phyloP scores from a whole-genome alignment of 1,140 invertebrate genomes.

The Diorhabda sublineata region DNA sequence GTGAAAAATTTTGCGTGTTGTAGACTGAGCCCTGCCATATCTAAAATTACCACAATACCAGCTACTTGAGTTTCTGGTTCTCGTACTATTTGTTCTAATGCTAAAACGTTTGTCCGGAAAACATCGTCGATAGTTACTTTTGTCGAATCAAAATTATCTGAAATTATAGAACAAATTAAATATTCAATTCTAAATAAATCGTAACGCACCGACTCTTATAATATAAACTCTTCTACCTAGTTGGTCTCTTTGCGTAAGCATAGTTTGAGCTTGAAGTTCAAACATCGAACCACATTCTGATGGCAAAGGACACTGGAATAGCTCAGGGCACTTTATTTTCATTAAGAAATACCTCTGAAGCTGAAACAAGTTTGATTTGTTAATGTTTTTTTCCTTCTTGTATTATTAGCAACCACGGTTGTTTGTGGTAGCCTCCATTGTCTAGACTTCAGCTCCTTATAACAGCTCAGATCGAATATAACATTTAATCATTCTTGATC shows the following conservation, averaged over 20 bases:
- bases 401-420: too few relatives aligned
- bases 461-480: too few relatives aligned
- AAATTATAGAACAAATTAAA: constrained; percentile 14
- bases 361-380: constrained; percentile 27
- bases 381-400: too few relatives aligned
- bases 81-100: constrained; percentile 48
- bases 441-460: too few relatives aligned
- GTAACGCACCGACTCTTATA: constrained; percentile 46
- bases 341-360: constrained; percentile 48
- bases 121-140: constrained; percentile 49
- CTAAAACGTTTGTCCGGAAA: constrained; percentile 49
- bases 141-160: constrained; percentile 49
- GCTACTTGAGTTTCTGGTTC: constrained; percentile 49
- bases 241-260: constrained; percentile 44
- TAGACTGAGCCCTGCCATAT: constrained; percentile 49
- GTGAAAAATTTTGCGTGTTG: constrained; percentile 51
- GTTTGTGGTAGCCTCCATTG: too few relatives aligned
- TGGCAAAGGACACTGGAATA: constrained; percentile 44
- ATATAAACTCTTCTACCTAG: constrained; percentile 46
- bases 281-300: constrained; percentile 43
- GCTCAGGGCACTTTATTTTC: constrained; percentile 47
- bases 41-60: constrained; percentile 48
- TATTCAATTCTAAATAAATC: neutral
- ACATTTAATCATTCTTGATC: too few relatives aligned
- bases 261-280: constrained; percentile 46